Conservation (phyloP, 2,888 invertebrate genomes). For the Idaea straminata region DNA sequence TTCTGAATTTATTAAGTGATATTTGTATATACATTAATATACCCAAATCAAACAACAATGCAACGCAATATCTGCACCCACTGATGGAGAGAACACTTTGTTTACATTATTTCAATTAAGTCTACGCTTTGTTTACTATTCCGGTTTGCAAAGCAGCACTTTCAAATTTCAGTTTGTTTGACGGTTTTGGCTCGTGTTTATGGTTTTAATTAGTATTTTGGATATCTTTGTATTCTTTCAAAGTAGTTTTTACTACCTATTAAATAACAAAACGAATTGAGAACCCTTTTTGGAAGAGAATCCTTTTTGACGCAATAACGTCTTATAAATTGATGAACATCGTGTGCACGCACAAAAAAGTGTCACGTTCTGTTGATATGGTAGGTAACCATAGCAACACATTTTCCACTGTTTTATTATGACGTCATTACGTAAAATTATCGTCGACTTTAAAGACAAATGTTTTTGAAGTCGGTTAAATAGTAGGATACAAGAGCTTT, state of each 20-base stretch:
- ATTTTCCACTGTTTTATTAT: no score
- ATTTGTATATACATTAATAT: slow-evolving; percentile 9
- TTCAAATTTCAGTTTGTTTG: slow-evolving; percentile 60
- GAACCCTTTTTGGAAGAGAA: no score
- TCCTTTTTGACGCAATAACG: no score
- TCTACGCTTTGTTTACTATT: slow-evolving; percentile 68
- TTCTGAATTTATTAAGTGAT: neutral
- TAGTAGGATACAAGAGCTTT: no score
- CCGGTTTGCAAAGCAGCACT: slow-evolving; percentile 57
- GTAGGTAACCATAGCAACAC: no score
- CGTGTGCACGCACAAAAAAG: no score
- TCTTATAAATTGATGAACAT: no score
- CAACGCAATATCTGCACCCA: slow-evolving; percentile 50
- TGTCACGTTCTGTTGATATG: no score
- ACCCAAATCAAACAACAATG: slow-evolving; percentile 25
- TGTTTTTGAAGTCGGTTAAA: no score
- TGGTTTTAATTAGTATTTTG: neutral
- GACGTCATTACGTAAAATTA: no score
- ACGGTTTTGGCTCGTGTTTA: slow-evolving; percentile 16
- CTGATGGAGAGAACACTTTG: slow-evolving; percentile 61
- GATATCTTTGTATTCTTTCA: neutral
- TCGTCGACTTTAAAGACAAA: no score
- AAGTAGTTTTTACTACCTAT: neutral
- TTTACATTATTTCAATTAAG: slow-evolving; percentile 76
- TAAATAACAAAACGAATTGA: no score